phyloP scores from a whole-genome alignment of 1,140 invertebrate genomes.

The Drosophila novamexicana region DNA sequence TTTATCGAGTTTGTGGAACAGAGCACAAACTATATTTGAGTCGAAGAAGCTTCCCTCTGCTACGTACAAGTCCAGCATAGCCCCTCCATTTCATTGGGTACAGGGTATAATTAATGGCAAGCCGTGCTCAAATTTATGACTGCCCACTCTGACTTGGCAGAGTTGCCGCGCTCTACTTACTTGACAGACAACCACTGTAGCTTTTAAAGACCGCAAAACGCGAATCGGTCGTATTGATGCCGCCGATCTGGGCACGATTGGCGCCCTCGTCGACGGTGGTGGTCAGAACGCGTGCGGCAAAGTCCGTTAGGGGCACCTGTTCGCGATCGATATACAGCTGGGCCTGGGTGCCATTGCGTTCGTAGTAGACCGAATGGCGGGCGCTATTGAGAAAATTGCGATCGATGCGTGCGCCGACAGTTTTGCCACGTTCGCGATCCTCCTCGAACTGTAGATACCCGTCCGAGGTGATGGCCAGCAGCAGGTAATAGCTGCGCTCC shows the following conservation, averaged over 20 bases:
- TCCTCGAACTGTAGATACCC: slow-evolving; percentile 94
- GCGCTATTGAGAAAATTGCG: slow-evolving; percentile 92
- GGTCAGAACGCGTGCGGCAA: slow-evolving; percentile 88
- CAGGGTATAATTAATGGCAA: slow-evolving; percentile 73
- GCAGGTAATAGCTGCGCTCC: slow-evolving; percentile 92
- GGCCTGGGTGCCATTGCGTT: slow-evolving; percentile 89
- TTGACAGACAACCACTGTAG: slow-evolving; percentile 95
- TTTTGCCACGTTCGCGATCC: slow-evolving; percentile 89
- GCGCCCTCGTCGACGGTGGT: slow-evolving; percentile 88
- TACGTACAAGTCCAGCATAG: background rate
- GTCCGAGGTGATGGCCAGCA: slow-evolving; percentile 91
- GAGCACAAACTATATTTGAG: no score
- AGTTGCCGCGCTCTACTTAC: slow-evolving; percentile 86
- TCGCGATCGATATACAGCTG: slow-evolving; percentile 91
- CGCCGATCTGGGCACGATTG: slow-evolving; percentile 94
- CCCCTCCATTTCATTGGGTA: background rate
- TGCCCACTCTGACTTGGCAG: background rate
- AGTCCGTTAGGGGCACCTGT: slow-evolving; percentile 88
- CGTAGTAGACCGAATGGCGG: slow-evolving; percentile 94
- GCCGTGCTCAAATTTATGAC: slow-evolving; percentile 69
- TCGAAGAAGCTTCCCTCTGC: background rate
- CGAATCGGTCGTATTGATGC: slow-evolving; percentile 92
- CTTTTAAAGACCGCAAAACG: slow-evolving; percentile 92
- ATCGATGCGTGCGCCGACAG: slow-evolving; percentile 89
- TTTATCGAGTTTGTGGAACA: no score